A percentile compares a stretch with the other conserved stretches of the same genome.
These are phyloP conservation scores for Cephus rjabovi DNA, from an alignment of 2,888 invertebrate species.

Conservation along the genomic window DNA sequence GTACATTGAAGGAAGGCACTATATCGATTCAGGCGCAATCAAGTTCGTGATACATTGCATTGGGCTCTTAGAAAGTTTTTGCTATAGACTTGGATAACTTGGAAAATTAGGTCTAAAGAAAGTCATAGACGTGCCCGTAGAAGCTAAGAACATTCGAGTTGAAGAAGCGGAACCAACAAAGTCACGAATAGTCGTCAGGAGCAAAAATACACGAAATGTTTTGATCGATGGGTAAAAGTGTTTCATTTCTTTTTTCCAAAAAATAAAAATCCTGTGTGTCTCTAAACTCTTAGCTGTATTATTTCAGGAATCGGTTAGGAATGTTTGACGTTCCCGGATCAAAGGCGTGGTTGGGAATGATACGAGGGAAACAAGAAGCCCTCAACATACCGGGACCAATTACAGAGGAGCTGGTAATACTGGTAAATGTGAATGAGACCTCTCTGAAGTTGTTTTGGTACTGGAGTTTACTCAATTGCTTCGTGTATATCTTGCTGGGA, in stretches of 20 bases:
- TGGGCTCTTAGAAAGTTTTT: no score
- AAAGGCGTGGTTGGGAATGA: slow-evolving; percentile 62
- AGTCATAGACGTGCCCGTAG: slow-evolving; percentile 66
- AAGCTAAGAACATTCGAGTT: slow-evolving; percentile 69
- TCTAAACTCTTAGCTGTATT: slow-evolving; percentile 9
- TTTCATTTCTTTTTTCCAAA: not conserved
- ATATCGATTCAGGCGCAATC: slow-evolving; percentile 59
- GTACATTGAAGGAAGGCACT: slow-evolving; percentile 56
- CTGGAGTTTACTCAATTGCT: no score
- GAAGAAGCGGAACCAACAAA: slow-evolving; percentile 69
- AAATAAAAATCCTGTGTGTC: slow-evolving; percentile 11
- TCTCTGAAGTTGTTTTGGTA: no score
- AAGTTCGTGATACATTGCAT: slow-evolving; percentile 29
- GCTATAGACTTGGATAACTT: not conserved
- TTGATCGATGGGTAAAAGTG: slow-evolving; percentile 67
- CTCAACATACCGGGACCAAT: slow-evolving; percentile 69
- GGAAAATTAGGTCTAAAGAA: slow-evolving; percentile 36
- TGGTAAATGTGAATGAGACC: slow-evolving; percentile 55
- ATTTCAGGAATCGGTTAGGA: slow-evolving; percentile 57
- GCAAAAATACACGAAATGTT: slow-evolving; percentile 61
- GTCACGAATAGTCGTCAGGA: slow-evolving; percentile 68
- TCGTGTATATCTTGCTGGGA: not conserved
- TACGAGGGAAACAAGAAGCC: slow-evolving; percentile 57
- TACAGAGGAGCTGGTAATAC: slow-evolving; percentile 65
- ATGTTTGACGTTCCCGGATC: slow-evolving; percentile 58